Evolutionary conservation across 2,888 invertebrate genomes (phyloP).

Genomic region (Orthosia gracilis): DNA sequence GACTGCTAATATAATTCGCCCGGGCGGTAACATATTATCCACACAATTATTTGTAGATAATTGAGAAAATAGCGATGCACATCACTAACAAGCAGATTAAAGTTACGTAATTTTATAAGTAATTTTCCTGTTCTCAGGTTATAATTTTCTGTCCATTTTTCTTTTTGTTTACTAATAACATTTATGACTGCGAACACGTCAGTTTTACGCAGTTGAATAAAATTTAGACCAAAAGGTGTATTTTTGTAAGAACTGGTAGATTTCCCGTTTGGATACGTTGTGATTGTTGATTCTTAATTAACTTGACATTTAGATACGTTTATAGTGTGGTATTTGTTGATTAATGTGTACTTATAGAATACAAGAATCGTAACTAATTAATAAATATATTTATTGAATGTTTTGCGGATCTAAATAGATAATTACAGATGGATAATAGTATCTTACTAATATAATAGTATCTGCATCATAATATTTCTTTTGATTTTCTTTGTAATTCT

Average conservation of each 20-base stretch:
- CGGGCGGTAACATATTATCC: neutral
- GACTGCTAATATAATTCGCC: no score
- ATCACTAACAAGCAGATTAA: constrained; percentile 9
- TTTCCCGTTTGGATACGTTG: neutral
- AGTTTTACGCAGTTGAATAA: neutral
- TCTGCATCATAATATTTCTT: neutral
- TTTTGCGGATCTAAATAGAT: neutral
- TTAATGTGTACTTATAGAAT: constrained; percentile 2
- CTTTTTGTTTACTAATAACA: neutral
- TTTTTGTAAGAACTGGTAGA: neutral
- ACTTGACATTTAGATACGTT: constrained; percentile 20
- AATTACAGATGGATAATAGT: neutral
- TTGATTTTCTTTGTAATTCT: neutral
- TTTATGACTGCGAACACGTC: neutral
- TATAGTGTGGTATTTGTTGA: neutral
- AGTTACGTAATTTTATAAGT: no score
- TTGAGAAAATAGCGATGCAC: constrained; percentile 9
- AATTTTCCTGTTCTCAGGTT: constrained; percentile 1
- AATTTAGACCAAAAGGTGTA: neutral
- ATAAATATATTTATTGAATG: neutral
- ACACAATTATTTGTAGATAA: neutral
- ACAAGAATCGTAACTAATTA: neutral
- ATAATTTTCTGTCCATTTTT: constrained; percentile 6
- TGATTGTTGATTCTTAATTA: constrained; percentile 5
- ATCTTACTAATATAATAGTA: no score